Conservation (phyloP, 2,113 vertebrate species). For the Myiozetetes cayanensis region DNA sequence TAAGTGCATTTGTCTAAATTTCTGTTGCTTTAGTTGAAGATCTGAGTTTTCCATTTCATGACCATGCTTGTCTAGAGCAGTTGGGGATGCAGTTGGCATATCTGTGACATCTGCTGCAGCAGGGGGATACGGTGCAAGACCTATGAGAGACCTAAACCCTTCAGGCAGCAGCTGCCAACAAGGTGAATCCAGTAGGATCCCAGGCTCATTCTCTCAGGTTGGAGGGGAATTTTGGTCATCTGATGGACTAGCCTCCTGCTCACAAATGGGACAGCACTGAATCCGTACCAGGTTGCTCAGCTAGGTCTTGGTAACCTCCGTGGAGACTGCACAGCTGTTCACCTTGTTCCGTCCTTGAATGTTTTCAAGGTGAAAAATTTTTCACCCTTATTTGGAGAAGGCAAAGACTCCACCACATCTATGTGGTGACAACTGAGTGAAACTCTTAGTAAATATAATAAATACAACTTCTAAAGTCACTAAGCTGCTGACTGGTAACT, state of each 20-base stretch:
- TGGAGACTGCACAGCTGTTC: not conserved
- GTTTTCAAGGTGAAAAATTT: not conserved
- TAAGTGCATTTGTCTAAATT: not conserved
- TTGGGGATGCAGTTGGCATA: not conserved
- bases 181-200: not conserved
- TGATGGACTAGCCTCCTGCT: not conserved
- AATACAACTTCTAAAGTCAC: not conserved
- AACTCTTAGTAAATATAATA: not conserved
- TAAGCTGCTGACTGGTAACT: not conserved
- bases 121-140: not conserved
- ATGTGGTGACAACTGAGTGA: not conserved
- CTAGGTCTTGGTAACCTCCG: not conserved
- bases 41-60: not conserved
- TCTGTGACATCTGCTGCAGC: not conserved
- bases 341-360: not conserved
- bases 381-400: not conserved
- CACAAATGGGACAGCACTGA: not conserved
- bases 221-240: not conserved
- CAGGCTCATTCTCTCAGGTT: not conserved
- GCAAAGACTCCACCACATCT: not conserved
- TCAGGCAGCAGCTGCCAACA: not conserved
- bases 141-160: not conserved
- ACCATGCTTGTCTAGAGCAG: not conserved
- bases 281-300: not conserved
- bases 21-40: not conserved